These are phyloP conservation scores for Epinephelus moara DNA, from an alignment of 2,113 vertebrate genomes.

Conservation along the genomic window DNA sequence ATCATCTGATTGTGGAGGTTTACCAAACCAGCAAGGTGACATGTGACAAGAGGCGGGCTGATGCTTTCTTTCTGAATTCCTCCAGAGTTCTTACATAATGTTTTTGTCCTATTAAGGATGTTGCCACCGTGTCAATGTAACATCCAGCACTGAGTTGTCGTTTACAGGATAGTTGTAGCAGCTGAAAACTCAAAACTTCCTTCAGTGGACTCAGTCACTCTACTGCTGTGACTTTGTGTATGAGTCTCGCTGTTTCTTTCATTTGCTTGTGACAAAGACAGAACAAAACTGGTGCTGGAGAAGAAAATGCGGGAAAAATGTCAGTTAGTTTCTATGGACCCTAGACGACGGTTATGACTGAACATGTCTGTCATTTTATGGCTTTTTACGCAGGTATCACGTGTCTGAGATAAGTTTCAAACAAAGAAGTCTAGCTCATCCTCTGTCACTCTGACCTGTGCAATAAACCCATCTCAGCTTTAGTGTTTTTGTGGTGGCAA, in stretches of 20 bases:
- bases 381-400: background rate
- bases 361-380: background rate
- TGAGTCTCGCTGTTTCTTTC: background rate
- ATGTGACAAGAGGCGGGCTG: background rate
- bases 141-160: background rate
- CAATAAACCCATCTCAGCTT: background rate
- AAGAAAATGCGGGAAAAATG: background rate
- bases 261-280: background rate
- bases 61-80: background rate
- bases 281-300: background rate
- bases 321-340: background rate
- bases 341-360: background rate
- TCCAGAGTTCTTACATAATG: background rate
- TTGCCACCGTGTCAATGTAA: background rate
- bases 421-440: background rate
- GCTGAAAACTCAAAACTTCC: background rate
- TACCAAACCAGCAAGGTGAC: slow-evolving; percentile 11
- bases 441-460: background rate
- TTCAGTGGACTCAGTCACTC: background rate
- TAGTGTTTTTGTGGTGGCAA: background rate
- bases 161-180: background rate
- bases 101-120: background rate
- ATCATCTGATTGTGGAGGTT: background rate
- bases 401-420: slow-evolving; percentile 13
- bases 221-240: background rate